phyloP scores from a whole-genome alignment of 2,113 vertebrate genomes.

The Coracopsis vasa region DNA sequence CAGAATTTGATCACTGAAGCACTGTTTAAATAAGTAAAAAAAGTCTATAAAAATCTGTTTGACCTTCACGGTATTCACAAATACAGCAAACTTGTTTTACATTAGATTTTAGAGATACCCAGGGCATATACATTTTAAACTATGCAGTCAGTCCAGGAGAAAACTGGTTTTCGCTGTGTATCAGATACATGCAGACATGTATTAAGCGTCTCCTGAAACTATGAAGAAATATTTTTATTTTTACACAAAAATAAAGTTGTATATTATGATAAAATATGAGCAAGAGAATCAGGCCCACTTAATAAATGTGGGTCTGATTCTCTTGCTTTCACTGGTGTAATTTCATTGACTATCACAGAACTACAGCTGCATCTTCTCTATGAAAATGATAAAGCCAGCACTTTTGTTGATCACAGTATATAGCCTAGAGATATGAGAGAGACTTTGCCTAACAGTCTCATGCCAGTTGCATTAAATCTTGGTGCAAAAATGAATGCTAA shows the following conservation, averaged over 20 bases:
- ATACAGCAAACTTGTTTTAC: background rate
- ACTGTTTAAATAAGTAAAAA: background rate
- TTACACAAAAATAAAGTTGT: background rate
- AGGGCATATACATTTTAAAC: background rate
- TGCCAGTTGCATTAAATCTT: slow-evolving; percentile 25
- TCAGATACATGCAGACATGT: background rate
- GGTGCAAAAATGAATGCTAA: slow-evolving; percentile 32
- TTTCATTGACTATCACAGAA: background rate
- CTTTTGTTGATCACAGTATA: background rate
- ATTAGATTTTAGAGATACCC: background rate
- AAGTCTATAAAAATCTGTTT: background rate
- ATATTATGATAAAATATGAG: background rate
- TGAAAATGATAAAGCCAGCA: background rate
- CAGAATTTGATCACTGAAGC: background rate
- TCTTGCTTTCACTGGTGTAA: background rate
- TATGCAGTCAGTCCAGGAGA: background rate
- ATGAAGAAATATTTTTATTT: background rate
- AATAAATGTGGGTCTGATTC: background rate
- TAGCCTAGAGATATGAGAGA: background rate
- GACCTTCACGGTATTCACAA: background rate
- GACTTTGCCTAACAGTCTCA: slow-evolving; percentile 23
- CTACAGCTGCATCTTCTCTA: background rate
- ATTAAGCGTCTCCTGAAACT: background rate
- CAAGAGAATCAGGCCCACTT: background rate
- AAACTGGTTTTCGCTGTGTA: background rate